Evolutionary conservation across 2,797 vertebrate species (phyloP), one percentile per base, ranked within the genome.

Genomic region (Aeoliscus strigatus): DNA sequence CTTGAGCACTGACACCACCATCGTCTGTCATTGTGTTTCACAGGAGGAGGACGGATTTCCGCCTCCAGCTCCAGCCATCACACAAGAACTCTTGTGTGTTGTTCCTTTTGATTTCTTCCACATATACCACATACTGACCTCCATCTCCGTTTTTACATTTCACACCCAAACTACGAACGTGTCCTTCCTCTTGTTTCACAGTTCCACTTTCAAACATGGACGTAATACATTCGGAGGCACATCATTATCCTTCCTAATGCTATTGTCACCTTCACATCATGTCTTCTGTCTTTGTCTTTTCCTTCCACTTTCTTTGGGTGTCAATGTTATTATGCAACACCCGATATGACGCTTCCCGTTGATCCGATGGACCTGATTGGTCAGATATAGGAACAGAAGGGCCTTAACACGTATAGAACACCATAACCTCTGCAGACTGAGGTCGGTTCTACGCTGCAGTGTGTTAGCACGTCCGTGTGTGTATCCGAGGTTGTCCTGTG

Each of bases 1-100:
- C 73, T 79, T 76, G 58, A 79, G 67, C 70, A 53, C 41, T 42
- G 60, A 59, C 51, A 70, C 38, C 46, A 39, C 14, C 37, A 26
- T 36, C 29, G 42, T 54, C 45, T 45, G 60, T 75, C 70, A 59
- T 54, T 62, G 58, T 66, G 24, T 66, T 66, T 73, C 66, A 61
- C 39, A 52, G 42, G 29, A 62, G 45, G 47, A 60, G 36, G 43
- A 41, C 17, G 15, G 39, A 50, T 33, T n/a, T 69, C 42, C 48
- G 58, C 51, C 65, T 66, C 51, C 57, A 44, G 65, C 58, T 58
- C 51, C 43, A 51, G 32, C 30, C 44, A 40, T 62, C 61, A 43
- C 44, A 60, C 37, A 41, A 43, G 53, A 32, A 13, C 54, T 44
- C 51, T 18, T 3, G 23, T 60, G 49, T 66, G 12, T 60, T 53